Base-by-base conservation (phyloP, 2,888 invertebrate species). In the Xanthia icteritia region DNA sequence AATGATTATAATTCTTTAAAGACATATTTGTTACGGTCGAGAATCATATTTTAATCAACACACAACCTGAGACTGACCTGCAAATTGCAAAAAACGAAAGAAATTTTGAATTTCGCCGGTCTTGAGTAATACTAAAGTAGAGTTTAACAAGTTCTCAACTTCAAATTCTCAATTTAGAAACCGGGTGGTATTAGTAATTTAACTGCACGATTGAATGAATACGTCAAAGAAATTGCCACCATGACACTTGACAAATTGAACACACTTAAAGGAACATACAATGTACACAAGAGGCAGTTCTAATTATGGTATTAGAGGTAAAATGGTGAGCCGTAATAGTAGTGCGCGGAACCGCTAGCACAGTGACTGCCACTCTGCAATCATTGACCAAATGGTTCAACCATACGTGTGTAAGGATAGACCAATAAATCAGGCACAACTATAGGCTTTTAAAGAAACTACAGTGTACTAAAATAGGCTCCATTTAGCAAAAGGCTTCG, bases 321-420 rank as follows among this genome's bases (percentile, higher is more conserved):
- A 56, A 66, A 51, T n/a, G 15, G 27, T n/a, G 20, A n/a, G 6
- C 11, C 56, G 20, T 68, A 27, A 68, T 56, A 6, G 9, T 51
- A 42, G 60, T 5, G 36, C 36, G 63, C 39, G 36, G 64, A 58
- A 51, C 58, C 31, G n/a, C 31, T 42, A 17, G 45, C 73, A 27
- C 23, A 63, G 67, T 64, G 42, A 56, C 31, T 17, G 17, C 20
- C 23, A 17, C 36, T 64, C 60, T 20, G 23, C 67, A 58, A 81
- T 60, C 42, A 74, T 74, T 17, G 17, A 67, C 23, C 9, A 15
- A 48, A 67, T 36, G 15, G 68, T 58, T 74, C 58, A 58, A 73
- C 74, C 56, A 64, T 9, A 42, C 61, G 15, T 80, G 42, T 27
- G 56, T 56, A 39, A 65, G 45, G 9, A n/a, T 27, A 61, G 9